A percentile compares a stretch with the other conserved stretches of the same genome.
Evolutionary conservation across 1,140 invertebrate genomes (phyloP).

Genomic region (Platorchestia sp.): DNA sequence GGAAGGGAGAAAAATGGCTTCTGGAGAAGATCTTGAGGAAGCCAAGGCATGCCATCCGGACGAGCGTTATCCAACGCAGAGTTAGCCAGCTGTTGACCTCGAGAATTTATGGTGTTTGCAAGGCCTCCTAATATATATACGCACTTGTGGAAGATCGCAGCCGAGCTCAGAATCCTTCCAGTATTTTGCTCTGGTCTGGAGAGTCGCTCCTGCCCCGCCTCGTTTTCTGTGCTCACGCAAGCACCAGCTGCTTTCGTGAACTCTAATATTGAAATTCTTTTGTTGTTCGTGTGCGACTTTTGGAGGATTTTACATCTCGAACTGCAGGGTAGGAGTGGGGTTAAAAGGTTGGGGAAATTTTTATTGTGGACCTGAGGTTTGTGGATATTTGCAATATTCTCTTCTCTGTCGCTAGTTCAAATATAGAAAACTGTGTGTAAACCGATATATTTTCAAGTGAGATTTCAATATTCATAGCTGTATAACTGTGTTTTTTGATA

Average conservation of each 20-base stretch:
- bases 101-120: conserved; percentile 52
- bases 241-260: not conserved
- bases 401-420: too few relatives aligned
- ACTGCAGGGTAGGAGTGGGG: not conserved
- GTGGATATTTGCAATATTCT: too few relatives aligned
- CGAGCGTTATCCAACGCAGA: conserved; percentile 1
- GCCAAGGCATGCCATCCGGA: conserved; percentile 23
- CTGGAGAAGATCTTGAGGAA: conserved; percentile 39
- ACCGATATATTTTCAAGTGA: too few relatives aligned
- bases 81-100: conserved; percentile 42
- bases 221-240: not conserved
- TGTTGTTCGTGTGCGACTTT: not conserved
- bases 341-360: not conserved
- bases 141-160: not conserved
- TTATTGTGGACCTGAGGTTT: not conserved
- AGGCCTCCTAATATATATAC: conserved; percentile 43
- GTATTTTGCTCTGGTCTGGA: not conserved
- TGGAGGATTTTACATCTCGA: not conserved
- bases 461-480: too few relatives aligned
- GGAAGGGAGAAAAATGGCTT: not conserved
- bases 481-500: too few relatives aligned
- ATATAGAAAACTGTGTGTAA: too few relatives aligned
- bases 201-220: not conserved
- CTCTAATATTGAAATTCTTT: not conserved
- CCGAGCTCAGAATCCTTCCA: not conserved